These are phyloP conservation scores for Morone saxatilis DNA, from an alignment of 2,113 vertebrate species.

Conservation along the genomic window DNA sequence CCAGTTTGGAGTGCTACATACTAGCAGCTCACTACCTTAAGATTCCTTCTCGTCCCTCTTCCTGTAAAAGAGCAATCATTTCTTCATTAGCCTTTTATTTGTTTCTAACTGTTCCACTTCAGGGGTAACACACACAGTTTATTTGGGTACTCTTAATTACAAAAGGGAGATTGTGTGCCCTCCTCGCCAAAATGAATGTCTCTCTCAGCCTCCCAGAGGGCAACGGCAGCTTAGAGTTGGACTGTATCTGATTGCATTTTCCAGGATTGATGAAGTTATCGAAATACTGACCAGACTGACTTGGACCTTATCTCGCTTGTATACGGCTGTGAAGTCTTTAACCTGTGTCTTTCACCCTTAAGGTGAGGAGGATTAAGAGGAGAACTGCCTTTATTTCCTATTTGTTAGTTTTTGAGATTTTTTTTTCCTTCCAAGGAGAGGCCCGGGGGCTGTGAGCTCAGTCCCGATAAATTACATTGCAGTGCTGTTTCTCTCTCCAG, in stretches of 20 bases:
- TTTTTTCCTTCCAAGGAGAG: conserved; percentile 58
- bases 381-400: conserved; percentile 79
- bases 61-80: conserved; percentile 84
- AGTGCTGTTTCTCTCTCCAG: conserved; percentile 77
- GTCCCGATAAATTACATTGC: conserved; percentile 83
- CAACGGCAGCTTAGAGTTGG: conserved; percentile 71
- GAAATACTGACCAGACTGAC: conserved; percentile 83
- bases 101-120: conserved; percentile 84
- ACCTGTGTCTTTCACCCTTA: conserved; percentile 79
- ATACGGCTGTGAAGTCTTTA: conserved; percentile 74
- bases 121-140: conserved; percentile 83
- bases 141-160: conserved; percentile 89
- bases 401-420: conserved; percentile 80
- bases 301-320: conserved; percentile 71
- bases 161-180: conserved; percentile 82
- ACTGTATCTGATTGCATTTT: conserved; percentile 83
- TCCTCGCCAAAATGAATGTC: conserved; percentile 79
- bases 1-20: conserved; percentile 33
- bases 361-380: conserved; percentile 70
- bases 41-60: conserved; percentile 64
- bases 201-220: conserved; percentile 82
- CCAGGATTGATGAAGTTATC: conserved; percentile 84
- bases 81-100: conserved; percentile 88
- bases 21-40: conserved; percentile 39
- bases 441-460: conserved; percentile 76